phyloP scores from a whole-genome alignment of 2,113 vertebrate genomes.

The Xenopus laevis region DNA sequence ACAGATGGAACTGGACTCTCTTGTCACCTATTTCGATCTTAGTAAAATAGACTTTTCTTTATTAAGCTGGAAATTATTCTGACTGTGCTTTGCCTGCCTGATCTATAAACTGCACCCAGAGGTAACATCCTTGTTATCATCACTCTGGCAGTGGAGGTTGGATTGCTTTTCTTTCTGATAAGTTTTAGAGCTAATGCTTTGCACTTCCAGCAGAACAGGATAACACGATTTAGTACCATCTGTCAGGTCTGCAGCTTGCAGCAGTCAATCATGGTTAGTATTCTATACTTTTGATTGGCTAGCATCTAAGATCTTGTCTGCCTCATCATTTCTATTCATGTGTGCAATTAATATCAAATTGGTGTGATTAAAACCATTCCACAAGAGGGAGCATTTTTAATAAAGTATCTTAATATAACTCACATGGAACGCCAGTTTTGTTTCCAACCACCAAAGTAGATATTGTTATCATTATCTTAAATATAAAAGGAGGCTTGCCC shows the following conservation, averaged over 20 bases:
- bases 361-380: conserved; percentile 52
- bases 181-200: conserved; percentile 27
- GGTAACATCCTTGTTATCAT: conserved; percentile 27
- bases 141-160: conserved; percentile 10
- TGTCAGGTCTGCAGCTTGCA: background rate
- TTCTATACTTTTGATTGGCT: conserved; percentile 40
- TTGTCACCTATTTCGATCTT: conserved; percentile 3
- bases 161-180: conserved; percentile 26
- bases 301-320: conserved; percentile 24
- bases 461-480: too few relatives aligned
- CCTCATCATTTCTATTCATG: conserved; percentile 30
- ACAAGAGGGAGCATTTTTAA: conserved; percentile 43
- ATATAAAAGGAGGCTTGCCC: too few relatives aligned
- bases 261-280: background rate
- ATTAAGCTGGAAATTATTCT: conserved; percentile 31
- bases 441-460: too few relatives aligned
- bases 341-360: conserved; percentile 21
- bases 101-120: conserved; percentile 28
- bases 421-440: too few relatives aligned
- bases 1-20: conserved; percentile 25
- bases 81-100: conserved; percentile 23
- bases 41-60: conserved; percentile 39
- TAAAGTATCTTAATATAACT: too few relatives aligned
- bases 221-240: conserved; percentile 18
- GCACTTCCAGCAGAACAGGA: conserved; percentile 24